phyloP scores from a whole-genome alignment of 2,113 vertebrate species.

The Riparia riparia region DNA sequence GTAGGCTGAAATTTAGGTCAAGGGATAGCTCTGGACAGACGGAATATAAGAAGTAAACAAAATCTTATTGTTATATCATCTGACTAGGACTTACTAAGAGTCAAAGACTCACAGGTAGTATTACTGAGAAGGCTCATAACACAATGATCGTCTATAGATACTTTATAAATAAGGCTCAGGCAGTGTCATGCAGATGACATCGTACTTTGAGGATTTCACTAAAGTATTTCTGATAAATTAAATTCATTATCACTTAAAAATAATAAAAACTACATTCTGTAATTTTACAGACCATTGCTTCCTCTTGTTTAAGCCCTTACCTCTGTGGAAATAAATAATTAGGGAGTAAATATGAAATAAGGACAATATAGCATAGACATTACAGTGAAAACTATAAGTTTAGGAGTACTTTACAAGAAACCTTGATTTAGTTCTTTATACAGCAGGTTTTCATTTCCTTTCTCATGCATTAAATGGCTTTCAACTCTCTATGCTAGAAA shows the following conservation, averaged over 20 bases:
- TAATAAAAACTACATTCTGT: not conserved
- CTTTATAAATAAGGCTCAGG: not conserved
- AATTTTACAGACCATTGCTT: not conserved
- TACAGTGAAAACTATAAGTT: not conserved
- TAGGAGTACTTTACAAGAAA: not conserved
- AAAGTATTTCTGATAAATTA: slow-evolving; percentile 1
- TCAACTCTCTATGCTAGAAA: not conserved
- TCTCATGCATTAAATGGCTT: not conserved
- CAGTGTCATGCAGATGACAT: accelerated
- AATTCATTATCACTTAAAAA: not conserved
- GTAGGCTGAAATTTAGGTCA: not conserved
- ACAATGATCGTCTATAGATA: not conserved
- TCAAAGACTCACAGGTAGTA: not conserved
- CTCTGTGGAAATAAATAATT: not conserved
- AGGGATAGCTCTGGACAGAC: not conserved
- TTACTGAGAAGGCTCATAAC: not conserved
- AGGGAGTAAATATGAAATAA: not conserved
- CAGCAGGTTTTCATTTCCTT: not conserved
- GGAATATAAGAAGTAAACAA: not conserved
- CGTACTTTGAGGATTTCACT: not conserved
- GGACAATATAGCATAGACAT: not conserved
- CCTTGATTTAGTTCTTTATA: not conserved
- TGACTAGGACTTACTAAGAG: not conserved
- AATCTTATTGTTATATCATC: not conserved
- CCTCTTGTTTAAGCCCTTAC: not conserved